Evolutionary conservation across 1,140 invertebrate genomes (phyloP).

Genomic region (Aphelenchoides fujianensis): DNA sequence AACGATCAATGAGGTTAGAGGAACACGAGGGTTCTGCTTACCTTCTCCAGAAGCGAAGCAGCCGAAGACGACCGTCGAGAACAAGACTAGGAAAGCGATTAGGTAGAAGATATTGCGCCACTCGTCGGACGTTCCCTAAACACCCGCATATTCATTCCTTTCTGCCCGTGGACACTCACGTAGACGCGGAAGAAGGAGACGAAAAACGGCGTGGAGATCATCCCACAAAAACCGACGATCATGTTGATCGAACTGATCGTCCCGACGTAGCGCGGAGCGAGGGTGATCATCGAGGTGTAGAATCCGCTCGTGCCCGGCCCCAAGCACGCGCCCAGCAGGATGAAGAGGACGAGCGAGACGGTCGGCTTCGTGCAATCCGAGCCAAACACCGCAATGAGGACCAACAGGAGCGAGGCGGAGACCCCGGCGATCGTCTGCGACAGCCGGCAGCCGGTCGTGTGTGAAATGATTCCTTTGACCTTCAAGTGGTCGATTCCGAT

Average conservation of each 20-base stretch:
- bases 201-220: conserved; percentile 20
- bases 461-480: conserved; percentile 6
- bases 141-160: too few species aligned
- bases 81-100: conserved; percentile 16
- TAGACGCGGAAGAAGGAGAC: conserved; percentile 19
- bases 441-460: conserved; percentile 22
- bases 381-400: conserved; percentile 6
- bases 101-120: conserved; percentile 26
- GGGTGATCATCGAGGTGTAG: conserved; percentile 21
- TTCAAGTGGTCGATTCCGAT: conserved; percentile 23
- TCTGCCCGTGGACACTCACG: too few species aligned
- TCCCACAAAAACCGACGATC: conserved; percentile 23
- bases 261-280: conserved; percentile 14
- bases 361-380: conserved; percentile 15
- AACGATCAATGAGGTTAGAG: too few species aligned
- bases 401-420: neutral
- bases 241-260: conserved; percentile 19
- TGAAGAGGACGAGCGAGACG: conserved; percentile 13
- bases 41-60: too few species aligned
- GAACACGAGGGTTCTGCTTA: too few species aligned
- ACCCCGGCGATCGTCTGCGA: conserved; percentile 9
- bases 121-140: conserved; percentile 27
- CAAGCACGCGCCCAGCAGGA: conserved; percentile 13
- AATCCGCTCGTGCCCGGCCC: conserved; percentile 22
- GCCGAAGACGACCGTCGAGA: neutral